A percentile compares a stretch with the other conserved stretches of the same genome.
Evolutionary conservation across 2,797 vertebrate genomes (phyloP).

Genomic region (Pipistrellus nathusii): DNA sequence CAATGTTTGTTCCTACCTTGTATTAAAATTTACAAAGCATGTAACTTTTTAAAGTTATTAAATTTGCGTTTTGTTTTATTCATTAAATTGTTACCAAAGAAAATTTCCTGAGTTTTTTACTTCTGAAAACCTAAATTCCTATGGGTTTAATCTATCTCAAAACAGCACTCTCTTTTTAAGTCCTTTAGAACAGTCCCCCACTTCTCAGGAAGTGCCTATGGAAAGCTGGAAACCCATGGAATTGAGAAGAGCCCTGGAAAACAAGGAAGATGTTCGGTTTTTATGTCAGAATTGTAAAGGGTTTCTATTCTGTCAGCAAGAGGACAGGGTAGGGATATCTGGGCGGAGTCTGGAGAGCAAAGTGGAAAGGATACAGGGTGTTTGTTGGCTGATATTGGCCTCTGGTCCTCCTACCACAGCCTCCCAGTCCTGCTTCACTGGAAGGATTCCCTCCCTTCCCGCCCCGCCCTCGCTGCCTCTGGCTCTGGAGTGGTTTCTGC

Average conservation of each 20-base stretch:
- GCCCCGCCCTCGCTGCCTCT: neutral
- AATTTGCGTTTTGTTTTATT: no score
- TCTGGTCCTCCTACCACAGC: rapidly evolving
- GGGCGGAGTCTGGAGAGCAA: neutral
- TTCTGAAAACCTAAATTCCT: no score
- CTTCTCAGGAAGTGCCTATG: neutral
- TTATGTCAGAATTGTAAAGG: neutral
- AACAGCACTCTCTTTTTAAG: neutral
- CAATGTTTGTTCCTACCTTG: neutral
- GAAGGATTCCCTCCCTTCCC: rapidly evolving
- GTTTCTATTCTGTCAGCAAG: neutral
- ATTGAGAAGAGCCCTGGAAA: neutral
- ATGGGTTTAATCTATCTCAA: neutral
- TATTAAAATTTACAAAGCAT: neutral
- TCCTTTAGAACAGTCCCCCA: neutral
- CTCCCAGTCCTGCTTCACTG: neutral
- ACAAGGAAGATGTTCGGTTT: neutral
- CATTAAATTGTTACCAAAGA: neutral
- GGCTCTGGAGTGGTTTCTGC: neutral
- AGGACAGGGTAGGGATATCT: neutral
- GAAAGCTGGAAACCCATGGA: neutral
- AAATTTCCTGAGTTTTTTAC: no score
- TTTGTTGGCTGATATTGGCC: neutral
- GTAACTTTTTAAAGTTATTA: no score
- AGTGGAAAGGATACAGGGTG: rapidly evolving